phyloP scores from a whole-genome alignment of 2,888 invertebrate species.

The Morpho deidamia region DNA sequence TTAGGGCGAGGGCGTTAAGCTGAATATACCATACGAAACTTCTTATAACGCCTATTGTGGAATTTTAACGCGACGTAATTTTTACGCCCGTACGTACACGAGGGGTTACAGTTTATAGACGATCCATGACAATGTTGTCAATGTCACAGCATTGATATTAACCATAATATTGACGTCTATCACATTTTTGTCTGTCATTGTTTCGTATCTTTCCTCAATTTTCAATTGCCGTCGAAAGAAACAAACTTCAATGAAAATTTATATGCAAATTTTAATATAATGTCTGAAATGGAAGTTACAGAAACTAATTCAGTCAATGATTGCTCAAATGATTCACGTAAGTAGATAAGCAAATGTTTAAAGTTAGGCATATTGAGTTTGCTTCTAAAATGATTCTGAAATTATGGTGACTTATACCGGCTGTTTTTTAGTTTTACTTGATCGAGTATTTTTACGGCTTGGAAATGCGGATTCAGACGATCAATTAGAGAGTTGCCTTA shows the following conservation, averaged over 20 bases:
- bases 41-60: too few relatives aligned
- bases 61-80: too few relatives aligned
- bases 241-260: too few relatives aligned
- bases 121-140: too few relatives aligned
- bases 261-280: conserved; percentile 33
- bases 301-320: conserved; percentile 47
- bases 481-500: conserved; percentile 88
- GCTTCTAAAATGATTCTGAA: not conserved
- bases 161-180: not conserved
- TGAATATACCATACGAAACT: too few relatives aligned
- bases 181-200: conserved; percentile 40
- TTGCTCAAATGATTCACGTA: conserved; percentile 65
- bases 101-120: too few relatives aligned
- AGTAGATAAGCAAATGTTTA: conserved; percentile 30
- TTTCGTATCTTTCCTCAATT: not conserved
- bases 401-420: not conserved
- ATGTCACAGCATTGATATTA: too few relatives aligned
- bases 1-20: too few relatives aligned
- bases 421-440: conserved; percentile 84
- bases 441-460: conserved; percentile 91
- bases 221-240: too few relatives aligned
- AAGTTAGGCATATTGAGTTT: not conserved
- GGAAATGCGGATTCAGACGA: conserved; percentile 94
- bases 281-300: conserved; percentile 71
- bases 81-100: too few relatives aligned